Evolutionary conservation across 2,888 invertebrate genomes (phyloP).

Genomic region (Brachyopa scutellaris): DNA sequence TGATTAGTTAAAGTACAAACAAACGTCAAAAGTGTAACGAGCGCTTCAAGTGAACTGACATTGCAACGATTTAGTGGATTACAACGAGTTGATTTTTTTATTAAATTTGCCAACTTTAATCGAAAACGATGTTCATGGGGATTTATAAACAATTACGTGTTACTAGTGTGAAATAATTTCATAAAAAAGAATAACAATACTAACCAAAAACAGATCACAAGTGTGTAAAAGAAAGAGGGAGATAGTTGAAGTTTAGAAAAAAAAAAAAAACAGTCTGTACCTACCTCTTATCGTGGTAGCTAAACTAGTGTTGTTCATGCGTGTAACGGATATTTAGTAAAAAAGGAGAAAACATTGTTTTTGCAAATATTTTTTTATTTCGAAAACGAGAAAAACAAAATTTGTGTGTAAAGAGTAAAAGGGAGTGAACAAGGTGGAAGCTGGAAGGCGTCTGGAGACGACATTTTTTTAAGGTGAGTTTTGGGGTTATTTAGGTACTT

Average conservation of each 20-base stretch:
- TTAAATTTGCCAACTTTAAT: background rate
- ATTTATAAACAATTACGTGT: slow-evolving; percentile 45
- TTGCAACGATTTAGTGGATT: slow-evolving; percentile 25
- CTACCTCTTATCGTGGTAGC: slow-evolving; percentile 1
- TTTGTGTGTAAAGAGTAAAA: background rate
- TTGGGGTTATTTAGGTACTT: background rate
- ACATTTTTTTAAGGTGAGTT: slow-evolving; percentile 52
- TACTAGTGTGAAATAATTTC: slow-evolving; percentile 18
- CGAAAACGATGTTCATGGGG: slow-evolving; percentile 11
- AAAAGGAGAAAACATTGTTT: background rate
- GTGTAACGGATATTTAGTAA: slow-evolving; percentile 46
- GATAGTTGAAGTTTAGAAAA: background rate
- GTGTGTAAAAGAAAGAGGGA: background rate
- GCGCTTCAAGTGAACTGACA: slow-evolving; percentile 1
- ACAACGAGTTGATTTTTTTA: background rate
- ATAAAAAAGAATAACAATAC: background rate
- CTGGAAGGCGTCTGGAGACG: slow-evolving; percentile 19
- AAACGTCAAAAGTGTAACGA: slow-evolving; percentile 26
- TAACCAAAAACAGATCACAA: background rate
- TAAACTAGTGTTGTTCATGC: slow-evolving; percentile 51
- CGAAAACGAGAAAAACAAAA: background rate
- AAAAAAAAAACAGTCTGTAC: too few relatives aligned
- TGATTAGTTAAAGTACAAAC: slow-evolving; percentile 37
- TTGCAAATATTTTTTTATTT: too few relatives aligned
- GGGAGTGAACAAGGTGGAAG: background rate